Base-by-base conservation (phyloP, 2,797 vertebrate genomes). In the Sebastes trivittatus region DNA sequence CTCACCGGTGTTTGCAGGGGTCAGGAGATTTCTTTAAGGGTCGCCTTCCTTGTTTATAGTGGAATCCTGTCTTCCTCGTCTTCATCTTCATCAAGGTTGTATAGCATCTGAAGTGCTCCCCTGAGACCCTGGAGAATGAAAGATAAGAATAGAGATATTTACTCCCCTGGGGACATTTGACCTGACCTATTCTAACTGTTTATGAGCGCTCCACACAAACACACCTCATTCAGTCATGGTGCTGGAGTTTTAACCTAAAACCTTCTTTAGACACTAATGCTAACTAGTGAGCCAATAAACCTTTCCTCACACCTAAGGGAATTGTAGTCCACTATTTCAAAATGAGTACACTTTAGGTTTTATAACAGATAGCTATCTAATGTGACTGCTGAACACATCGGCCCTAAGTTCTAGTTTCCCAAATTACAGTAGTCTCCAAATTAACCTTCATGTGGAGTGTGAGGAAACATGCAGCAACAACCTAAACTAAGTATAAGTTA, bases 1-100 rank as follows among this genome's bases (percentile, higher is more conserved):
- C 36, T 77, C 32, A 86, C 75, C 71, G 71, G 58, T 77, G 55
- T 70, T 78, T 30, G 9, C 18, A 27, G 2, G 2, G 9, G 30
- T 59, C 32, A 36, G 18, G 18, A 16, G 13, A n/a, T 60, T 27
- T 68, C 11, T 58, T 76, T 9, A 62, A 6, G 22, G 20, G 29
- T 62, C n/a, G 42, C 11, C 23, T 20, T 18, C 5, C 73, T 38
- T 62, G n/a, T 49, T 62, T 58, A 18, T 36, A 8, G 7, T 46
- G 32, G 16, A 32, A 4, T 27, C 11, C 4, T 42, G 66, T 9
- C 32, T 27, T 63, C 10, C 23, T 58, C 3, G 1, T 49, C 61
- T 58, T 75, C 52, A 68, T 72, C 27, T 38, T 75, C 20, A 58
- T 75, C 20, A 58, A 22, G n/a, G 3, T 55, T 68, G 13, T 20